These are phyloP conservation scores for Epinephelus lanceolatus DNA, from an alignment of 2,113 vertebrate species.

Conservation along the genomic window DNA sequence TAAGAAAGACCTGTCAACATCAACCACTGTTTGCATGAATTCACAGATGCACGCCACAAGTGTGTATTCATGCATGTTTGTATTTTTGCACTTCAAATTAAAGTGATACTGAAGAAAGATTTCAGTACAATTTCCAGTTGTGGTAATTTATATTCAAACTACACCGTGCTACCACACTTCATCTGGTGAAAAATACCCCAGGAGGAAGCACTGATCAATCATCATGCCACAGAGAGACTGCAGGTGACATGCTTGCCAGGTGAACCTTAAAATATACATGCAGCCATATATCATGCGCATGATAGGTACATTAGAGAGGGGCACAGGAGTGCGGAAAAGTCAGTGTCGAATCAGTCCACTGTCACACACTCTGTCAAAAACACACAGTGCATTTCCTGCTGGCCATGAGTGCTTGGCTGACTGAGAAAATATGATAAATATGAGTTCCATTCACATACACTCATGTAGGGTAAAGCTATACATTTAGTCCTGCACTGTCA, in stretches of 20 bases:
- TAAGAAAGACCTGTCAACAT: neutral
- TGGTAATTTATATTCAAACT: slow-evolving; percentile 15
- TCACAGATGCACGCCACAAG: neutral
- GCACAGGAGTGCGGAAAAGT: slow-evolving; percentile 49
- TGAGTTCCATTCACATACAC: neutral
- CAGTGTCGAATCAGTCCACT: slow-evolving; percentile 59
- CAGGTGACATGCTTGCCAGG: slow-evolving; percentile 79
- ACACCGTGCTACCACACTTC: neutral
- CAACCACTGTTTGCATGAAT: neutral
- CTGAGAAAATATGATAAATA: slow-evolving; percentile 70
- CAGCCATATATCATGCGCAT: slow-evolving; percentile 79
- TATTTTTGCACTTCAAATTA: neutral
- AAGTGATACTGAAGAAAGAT: neutral
- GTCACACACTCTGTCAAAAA: slow-evolving; percentile 64
- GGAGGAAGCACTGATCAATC: slow-evolving; percentile 78
- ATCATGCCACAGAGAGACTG: slow-evolving; percentile 75
- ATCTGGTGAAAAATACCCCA: slow-evolving; percentile 44
- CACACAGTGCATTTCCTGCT: slow-evolving; percentile 69
- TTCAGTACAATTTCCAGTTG: neutral
- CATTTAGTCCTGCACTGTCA: neutral
- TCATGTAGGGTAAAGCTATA: neutral
- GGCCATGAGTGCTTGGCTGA: slow-evolving; percentile 48
- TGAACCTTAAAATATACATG: slow-evolving; percentile 85
- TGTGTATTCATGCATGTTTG: neutral
- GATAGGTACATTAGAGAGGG: slow-evolving; percentile 81